Base-by-base conservation (phyloP, 2,113 vertebrate genomes). In the Pangasianodon hypophthalmus region DNA sequence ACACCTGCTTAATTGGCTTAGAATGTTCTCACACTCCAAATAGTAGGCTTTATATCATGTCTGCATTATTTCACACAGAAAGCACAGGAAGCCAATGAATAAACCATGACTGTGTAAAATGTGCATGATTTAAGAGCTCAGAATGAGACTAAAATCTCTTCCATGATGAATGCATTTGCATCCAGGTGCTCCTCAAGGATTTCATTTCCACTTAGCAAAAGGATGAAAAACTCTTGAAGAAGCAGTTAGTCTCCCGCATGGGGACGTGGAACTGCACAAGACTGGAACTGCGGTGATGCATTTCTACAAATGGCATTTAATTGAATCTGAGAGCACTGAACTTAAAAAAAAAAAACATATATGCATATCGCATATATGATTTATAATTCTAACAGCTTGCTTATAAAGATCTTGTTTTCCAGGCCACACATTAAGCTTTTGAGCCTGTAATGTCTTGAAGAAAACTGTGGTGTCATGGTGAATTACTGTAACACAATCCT, bases 401-500 rank as follows among this genome's bases (percentile, higher is more conserved):
- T 93, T 85, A 56, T 95, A 90, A 94, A 94, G 95, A 93, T 83
- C 87, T 90, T 93, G 93, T 93, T 93, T 89, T 92, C 92, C 84
- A 85, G 88, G 54, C 79, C 50, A 26, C 41, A 24, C 41, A 80
- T 32, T 79, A 62, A 64, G 54, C 69, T 87, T 89, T 92, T 41
- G 56, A 50, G 80, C 87, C 88, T 44, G 10, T 89, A 29, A 83
- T 91, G 92, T 92, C 86, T 50, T 16, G 54, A 79, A 84, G 37
- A 85, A 50, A 3, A 92, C 11, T 2, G 46, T 90, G 87, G 54
- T 67, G 91, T 94, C 88, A 77, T 71, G 3, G 83, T 87, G 73
- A 19, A 90, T 93, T 87, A 91, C 41, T 6, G 90, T 73, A 71
- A 90, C 73, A 71, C 84, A 80, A 92, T 92, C 52, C 85, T 92